Conservation (phyloP, 2,113 vertebrate species). For the Brienomyrus longianalis region DNA sequence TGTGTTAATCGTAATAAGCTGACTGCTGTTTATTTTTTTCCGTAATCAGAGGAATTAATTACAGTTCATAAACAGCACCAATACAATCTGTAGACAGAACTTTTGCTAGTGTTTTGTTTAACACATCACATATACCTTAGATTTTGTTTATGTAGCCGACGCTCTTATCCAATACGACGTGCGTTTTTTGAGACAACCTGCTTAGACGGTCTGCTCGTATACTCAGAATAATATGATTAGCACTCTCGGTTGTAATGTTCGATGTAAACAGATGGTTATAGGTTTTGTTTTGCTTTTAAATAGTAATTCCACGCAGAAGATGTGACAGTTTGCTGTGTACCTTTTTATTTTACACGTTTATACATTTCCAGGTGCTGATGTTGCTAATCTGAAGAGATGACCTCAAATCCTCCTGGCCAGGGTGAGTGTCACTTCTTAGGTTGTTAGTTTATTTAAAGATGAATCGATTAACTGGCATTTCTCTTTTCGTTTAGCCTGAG, state of each 20-base stretch:
- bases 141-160: background rate
- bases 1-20: background rate
- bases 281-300: background rate
- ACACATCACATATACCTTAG: background rate
- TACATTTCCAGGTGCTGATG: background rate
- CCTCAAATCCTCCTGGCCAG: slow-evolving; percentile 27
- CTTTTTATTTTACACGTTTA: background rate
- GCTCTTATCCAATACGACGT: background rate
- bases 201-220: background rate
- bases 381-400: slow-evolving; percentile 20
- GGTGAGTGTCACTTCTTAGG: slow-evolving; percentile 8
- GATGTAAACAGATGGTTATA: background rate
- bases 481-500: background rate
- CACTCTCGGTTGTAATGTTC: background rate
- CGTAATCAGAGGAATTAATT: background rate
- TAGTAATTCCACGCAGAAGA: background rate
- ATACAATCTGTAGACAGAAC: background rate
- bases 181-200: background rate
- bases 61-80: background rate
- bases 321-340: background rate
- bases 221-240: background rate
- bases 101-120: background rate
- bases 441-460: background rate
- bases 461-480: background rate
- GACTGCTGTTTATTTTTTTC: background rate